Evolutionary conservation across 92 coral and sea anemone genomes (phyloP), one percentile per base, ranked within the genome.

Genomic region (Muricea muricata): DNA sequence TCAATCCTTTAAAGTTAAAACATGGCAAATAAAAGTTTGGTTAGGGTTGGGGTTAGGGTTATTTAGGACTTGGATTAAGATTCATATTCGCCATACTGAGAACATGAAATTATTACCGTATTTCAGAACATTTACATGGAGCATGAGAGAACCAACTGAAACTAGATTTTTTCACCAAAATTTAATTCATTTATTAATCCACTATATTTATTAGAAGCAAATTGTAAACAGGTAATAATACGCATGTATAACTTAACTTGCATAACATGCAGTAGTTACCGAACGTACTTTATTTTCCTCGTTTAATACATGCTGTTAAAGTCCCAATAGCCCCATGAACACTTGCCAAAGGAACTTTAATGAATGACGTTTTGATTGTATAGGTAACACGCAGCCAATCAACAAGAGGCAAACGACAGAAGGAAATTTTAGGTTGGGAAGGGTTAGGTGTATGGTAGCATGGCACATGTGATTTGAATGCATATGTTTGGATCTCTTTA

Each of bases 401-500:
- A 6, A 73, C 32, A 52, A 73, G 46, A 1, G 79, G 79, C 47
- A 73, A 61, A 42, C 26, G 60, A 17, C 79, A 73, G 21, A 73
- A 29, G 14, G 79, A 73, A 70, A 73, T 30, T 24, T 73, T 1
- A 47, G 79, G 60, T 24, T 37, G 32, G 30, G 79, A 52, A 6
- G 79, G 32, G 28, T 39, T 15, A 47, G 60, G 60, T 15, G 60
- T 52, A 17, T 52, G 60, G 60, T 92, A 90, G 61, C 96, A 90
- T 11, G 88, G 88, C 7, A 66, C 65, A 66, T 90, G 92, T 17
- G 91, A 80, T 1, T 32, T 52, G 70, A 90, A 87, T 0, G 88
- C 92, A 24, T 24, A 80, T 17, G 25, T 30, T 76, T 88, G 86
- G 47, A 90, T 87, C 42, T 85, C 83, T 45, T 90, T 12, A 52